Base-by-base conservation (phyloP, 2,888 invertebrate species). In the Drosophila emarginata region DNA sequence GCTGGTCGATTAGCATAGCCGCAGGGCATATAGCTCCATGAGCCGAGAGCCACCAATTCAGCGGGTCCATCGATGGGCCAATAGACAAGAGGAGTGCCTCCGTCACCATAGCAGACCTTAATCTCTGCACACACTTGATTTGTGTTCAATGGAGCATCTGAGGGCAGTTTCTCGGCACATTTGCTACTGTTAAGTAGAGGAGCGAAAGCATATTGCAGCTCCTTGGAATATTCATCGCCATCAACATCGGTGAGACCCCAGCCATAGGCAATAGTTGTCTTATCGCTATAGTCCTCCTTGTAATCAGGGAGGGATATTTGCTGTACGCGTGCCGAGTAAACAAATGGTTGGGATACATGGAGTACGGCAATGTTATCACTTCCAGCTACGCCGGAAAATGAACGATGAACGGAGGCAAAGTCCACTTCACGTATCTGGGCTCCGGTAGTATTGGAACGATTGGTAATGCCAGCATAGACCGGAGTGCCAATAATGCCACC, bases 341-440 rank as follows among this genome's bases (percentile, higher is more conserved):
- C 77, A 54, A 92, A 90, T 0, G 90, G 77, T 28, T 80, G 64
- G 2, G 82, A 77, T 1, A 91, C 81, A 37, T 89, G 89, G 23
- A 94, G 69, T 18, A 94, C 76, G 4, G 93, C 94, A 60, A 94
- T 93, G 75, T 94, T 94, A 72, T 94, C 92, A 64, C 92, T 91
- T 28, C 91, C 92, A 21, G 91, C 90, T 0, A 85, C 82, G 11
- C 92, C 92, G 61, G 37, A 70, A 76, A 89, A 92, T 5, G 67
- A 56, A 1, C 88, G 87, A 73, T 93, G 93, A 2, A 89, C 77
- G 40, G 91, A 79, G 40, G 86, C 80, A 39, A 80, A 89, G 39
- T 79, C 82, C 18, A 92, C 89, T 0, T 77, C 63, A 12, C 90
- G 86, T 23, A 88, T 74, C 76, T 91, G 91, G 2, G 89, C 89